Conservation (phyloP, 2,888 invertebrate genomes). For the Caenorhabditis sp. region DNA sequence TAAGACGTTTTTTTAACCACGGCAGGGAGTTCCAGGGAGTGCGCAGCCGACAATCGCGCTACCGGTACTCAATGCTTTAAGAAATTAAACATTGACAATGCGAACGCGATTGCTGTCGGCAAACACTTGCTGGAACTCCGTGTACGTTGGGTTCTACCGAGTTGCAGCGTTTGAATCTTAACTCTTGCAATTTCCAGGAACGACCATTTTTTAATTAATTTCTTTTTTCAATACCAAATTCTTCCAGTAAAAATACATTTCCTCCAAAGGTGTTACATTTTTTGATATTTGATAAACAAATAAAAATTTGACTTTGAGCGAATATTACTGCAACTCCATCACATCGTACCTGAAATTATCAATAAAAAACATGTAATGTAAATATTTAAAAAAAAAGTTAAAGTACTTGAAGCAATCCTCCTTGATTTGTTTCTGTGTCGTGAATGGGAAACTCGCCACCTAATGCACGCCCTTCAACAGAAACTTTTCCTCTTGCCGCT, state of each 20-base stretch:
- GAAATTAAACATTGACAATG: too few species aligned
- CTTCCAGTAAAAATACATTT: conserved; percentile 98
- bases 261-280: conserved; percentile 99
- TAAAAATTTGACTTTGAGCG: conserved; percentile 99
- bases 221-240: too few species aligned
- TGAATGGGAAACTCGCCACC: conserved; percentile 98
- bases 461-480: conserved; percentile 85
- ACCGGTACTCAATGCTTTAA: too few species aligned
- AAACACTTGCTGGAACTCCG: too few species aligned
- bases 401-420: conserved; percentile 85
- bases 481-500: conserved; percentile 87
- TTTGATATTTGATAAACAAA: conserved; percentile 97
- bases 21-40: too few species aligned
- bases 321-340: conserved; percentile 99
- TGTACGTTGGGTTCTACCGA: too few species aligned
- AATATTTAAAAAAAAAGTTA: not conserved
- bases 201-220: too few species aligned
- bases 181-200: too few species aligned
- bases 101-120: too few species aligned
- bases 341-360: conserved; percentile 89
- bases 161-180: too few species aligned
- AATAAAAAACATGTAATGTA: not conserved
- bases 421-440: conserved; percentile 97
- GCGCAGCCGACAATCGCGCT: too few species aligned
- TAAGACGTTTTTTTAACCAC: too few species aligned